These are phyloP conservation scores for Holothuria scabra DNA, from an alignment of 53 echinoderm and acorn worm species.

Conservation along the genomic window DNA sequence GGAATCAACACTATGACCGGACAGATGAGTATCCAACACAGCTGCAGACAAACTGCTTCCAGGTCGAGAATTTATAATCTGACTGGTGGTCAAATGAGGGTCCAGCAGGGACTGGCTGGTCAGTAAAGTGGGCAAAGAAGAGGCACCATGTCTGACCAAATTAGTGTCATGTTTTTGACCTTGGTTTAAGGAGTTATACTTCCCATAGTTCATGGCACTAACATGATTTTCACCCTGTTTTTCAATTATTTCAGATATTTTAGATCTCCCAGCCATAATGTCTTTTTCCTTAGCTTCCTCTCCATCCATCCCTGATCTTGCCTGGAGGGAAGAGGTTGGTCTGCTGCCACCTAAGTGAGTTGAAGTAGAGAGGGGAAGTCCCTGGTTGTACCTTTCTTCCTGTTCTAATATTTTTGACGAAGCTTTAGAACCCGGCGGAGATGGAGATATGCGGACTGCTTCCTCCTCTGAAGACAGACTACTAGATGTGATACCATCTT, in stretches of 20 bases:
- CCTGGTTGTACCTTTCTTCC: background rate
- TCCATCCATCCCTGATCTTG: constrained; percentile 24
- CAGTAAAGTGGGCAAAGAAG: constrained; percentile 14
- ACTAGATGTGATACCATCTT: background rate
- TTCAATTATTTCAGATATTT: background rate
- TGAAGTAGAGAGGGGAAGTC: background rate
- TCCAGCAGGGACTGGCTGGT: constrained; percentile 13
- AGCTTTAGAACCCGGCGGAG: background rate
- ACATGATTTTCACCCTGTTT: background rate
- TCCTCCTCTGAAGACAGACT: constrained; percentile 23
- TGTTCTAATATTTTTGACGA: background rate
- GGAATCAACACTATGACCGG: constrained; percentile 25
- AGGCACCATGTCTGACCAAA: background rate
- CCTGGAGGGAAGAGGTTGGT: constrained; percentile 6
- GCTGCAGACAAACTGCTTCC: constrained; percentile 22
- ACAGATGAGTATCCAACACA: background rate
- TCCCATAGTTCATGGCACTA: background rate
- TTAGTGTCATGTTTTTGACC: background rate
- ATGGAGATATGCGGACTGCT: background rate
- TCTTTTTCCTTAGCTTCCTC: constrained; percentile 3
- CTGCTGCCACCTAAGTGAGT: background rate
- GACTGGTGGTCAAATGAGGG: constrained; percentile 7
- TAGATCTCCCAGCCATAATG: background rate
- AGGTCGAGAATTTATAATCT: background rate
- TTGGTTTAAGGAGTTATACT: background rate